Conservation (phyloP, 1,140 invertebrate genomes). For the Archivesica marissinica region DNA sequence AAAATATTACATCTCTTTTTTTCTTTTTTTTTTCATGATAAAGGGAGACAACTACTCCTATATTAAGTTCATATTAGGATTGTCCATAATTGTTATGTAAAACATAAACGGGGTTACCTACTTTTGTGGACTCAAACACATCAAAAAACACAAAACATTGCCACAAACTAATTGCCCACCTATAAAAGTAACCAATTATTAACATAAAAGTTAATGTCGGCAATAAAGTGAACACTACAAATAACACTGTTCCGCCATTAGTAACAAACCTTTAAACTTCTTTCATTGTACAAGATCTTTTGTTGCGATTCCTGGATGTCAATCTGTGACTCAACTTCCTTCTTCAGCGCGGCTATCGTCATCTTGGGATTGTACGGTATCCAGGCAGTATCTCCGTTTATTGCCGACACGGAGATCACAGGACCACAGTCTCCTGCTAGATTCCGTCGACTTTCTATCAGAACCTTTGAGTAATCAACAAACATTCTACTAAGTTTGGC, state of each 20-base stretch:
- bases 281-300: conserved; percentile 50
- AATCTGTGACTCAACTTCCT: conserved; percentile 28
- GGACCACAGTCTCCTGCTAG: not conserved
- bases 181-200: not conserved
- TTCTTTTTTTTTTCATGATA: not conserved
- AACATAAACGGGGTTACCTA: too few species aligned
- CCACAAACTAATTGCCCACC: too few species aligned
- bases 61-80: too few species aligned
- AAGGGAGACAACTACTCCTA: too few species aligned
- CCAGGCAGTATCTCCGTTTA: conserved; percentile 53
- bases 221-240: not conserved
- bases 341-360: conserved; percentile 52
- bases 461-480: conserved; percentile 26
- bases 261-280: conserved; percentile 52
- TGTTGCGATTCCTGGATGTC: conserved; percentile 30
- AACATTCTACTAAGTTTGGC: conserved; percentile 54
- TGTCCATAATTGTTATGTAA: too few species aligned
- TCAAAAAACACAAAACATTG: too few species aligned
- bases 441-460: not conserved
- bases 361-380: conserved; percentile 19
- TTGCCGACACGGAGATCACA: conserved; percentile 28
- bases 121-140: not conserved
- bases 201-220: not conserved
- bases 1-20: not conserved
- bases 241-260: not conserved